Evolutionary conservation across 1,140 invertebrate species (phyloP), one percentile per base, ranked within the genome.

Genomic region (Ceratoteleas bidentatus): DNA sequence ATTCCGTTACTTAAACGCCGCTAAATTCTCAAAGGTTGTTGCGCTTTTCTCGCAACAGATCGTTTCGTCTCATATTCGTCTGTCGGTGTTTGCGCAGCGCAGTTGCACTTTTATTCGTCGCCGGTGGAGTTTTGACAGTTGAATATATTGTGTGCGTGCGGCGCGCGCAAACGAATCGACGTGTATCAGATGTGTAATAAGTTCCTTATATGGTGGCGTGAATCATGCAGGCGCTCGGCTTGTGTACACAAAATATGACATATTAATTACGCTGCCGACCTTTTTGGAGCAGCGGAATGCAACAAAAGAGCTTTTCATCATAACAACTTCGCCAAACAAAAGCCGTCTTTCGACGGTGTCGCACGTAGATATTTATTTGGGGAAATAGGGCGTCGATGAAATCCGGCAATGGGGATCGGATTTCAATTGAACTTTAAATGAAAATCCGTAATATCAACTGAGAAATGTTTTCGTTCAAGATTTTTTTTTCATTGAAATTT

Each of bases 171-270:
- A 57, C 47, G 61, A 68, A 68, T 61, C 73, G 56, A 68, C 57
- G 24, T 54, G 33, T 53, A 69, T 70, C 58, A 58, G 47, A 56
- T 57, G 57, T 70, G 50, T 45, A 78, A 70, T 70, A 70, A 70
- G 58, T 64, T 58, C 74, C 74, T 13, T 70, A 69, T 70, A 69
- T 50, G 60, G 74, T 16, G 61, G 54, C 36, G 38, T 77, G 74
- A 69, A 43, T 77, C 74, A 77, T 62, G 2, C 40, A 9, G n/a
- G 33, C 16, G 43, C 10, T 7, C 56, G 32, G 5, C 43, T 58
- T 73, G 32, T 70, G 60, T 66, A 54, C 54, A 69, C 58, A 62
- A 77, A 69, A 62, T 69, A 33, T 77, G 32, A 77, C 54, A 56
- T 77, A 50, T 77, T 69, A 78, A 70, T 58, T 70, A 54, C 24